Base-by-base conservation (phyloP, 2,797 vertebrate genomes). In the Morus bassanus region DNA sequence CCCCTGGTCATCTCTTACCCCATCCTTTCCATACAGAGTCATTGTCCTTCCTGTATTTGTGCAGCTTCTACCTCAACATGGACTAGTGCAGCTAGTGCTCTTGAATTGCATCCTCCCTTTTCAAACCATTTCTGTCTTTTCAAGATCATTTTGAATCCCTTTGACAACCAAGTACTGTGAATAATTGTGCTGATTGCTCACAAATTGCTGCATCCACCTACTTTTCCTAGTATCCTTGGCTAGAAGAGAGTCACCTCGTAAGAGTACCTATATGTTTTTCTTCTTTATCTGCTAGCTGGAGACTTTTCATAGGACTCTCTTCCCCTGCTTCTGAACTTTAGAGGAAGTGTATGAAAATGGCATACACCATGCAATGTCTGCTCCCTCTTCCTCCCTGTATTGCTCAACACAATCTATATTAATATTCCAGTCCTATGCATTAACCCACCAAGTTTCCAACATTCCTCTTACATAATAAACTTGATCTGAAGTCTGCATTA, bases 1-100 rank as follows among this genome's bases (percentile, higher is more conserved):
- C 25, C 31, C 6, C 35, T 31, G 4, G 37, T 61, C 37, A 23
- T 37, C 19, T 70, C 43, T 91, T 74, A 60, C 19, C 24, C 22
- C 16, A 41, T 57, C 6, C 5, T 74, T 87, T 67, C 25, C 33
- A 17, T 13, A 30, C 0, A 0, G 54, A 50, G 35, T 68, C 17
- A 9, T 89, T 63, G 51, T 30, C 22, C 9, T 93, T 85, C n/a
- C n/a, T 2, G 0, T 60, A 59, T 37, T 85, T 74, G 33, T 37
- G 19, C 56, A 60, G 22, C 25, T 91, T 84, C 59, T 93, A 16
- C 39, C 41, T 41, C 39, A 51, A 45, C 7, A 54, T 12, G 43
- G 28, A 69, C 46, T 59, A 54, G 22, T 63, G 54, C 13, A 41
- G 31, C 13, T 14, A 11, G 37, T 67, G 51, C 19, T 76, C 59